Evolutionary conservation across 2,113 vertebrate genomes (phyloP).

Genomic region (Uropsilus gracilis): DNA sequence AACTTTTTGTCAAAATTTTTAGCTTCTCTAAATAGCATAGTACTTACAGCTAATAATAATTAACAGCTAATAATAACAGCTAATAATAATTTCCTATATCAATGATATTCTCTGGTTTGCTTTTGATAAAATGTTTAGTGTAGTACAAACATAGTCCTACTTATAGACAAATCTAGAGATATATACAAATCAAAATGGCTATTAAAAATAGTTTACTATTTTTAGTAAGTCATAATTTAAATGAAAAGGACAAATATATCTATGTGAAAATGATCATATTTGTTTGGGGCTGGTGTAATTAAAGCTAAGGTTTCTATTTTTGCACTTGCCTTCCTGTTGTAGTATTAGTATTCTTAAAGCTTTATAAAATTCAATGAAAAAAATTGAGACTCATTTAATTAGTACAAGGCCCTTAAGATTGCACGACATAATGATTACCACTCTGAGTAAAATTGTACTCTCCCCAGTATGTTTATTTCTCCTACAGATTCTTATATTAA

Average conservation of each 20-base stretch:
- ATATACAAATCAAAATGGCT: background rate
- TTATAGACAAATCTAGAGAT: background rate
- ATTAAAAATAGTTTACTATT: too few relatives aligned
- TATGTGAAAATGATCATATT: background rate
- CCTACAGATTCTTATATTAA: background rate
- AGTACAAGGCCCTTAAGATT: background rate
- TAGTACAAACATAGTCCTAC: background rate
- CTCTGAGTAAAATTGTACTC: conserved; percentile 37
- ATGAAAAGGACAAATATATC: background rate
- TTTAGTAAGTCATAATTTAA: background rate
- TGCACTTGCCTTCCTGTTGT: background rate
- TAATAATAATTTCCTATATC: background rate
- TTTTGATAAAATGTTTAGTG: background rate
- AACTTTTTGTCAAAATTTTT: background rate
- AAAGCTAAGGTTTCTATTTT: background rate
- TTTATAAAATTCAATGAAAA: background rate
- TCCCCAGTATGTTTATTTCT: background rate
- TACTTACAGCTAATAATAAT: too few relatives aligned
- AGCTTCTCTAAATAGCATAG: background rate
- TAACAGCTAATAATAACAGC: too few relatives aligned
- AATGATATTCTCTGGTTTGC: background rate
- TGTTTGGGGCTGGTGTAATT: background rate
- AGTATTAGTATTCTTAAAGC: background rate
- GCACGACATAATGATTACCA: conserved; percentile 18
- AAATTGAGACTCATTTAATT: conserved; percentile 43